Base-by-base conservation (phyloP, 2,113 vertebrate species). In the Drymodes brunneopygia region DNA sequence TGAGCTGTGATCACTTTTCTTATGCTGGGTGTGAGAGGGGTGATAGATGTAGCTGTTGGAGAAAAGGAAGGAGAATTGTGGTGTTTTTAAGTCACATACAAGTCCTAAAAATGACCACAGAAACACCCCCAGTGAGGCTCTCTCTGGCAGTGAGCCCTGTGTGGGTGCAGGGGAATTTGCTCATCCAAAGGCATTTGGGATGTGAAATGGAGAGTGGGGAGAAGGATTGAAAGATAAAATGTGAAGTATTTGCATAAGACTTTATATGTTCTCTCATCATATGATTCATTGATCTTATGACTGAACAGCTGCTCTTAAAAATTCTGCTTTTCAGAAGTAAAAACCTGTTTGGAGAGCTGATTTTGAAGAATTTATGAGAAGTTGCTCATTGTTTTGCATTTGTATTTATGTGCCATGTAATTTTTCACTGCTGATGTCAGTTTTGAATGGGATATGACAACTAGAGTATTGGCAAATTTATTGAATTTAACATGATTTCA, bases 221-320 rank as follows among this genome's bases (percentile, higher is more conserved):
- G 36, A 93, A 67, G 53, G 69, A 86, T 0, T 83, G 61, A 92
- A 93, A 95, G 94, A 72, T 75, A 89, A 88, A 85, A 87, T 80
- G 35, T 73, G 71, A 82, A 85, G 44, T 54, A 64, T 94, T 93
- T 91, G 81, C 90, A 66, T 90, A 90, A 86, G 67, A 74, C 47
- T 82, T 82, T 54, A 18, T 75, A 62, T 86, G 50, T 96, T 83
- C 50, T 91, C 65, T 86, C 74, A 78, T 95, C 47, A 70, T 83
- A 92, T 96, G 94, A 96, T 96, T 97, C 95, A 95, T 54, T 94
- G 64, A 81, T 96, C 95, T 81, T 81, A 65, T 95, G 95, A 96
- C 73, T 93, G 94, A 94, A 86, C 82, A 94, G 79, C 81, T 93
- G 82, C 61, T 95, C 94, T 92, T 81, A 66, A 93, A 90, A 94